Conservation (phyloP, 2,888 invertebrate species). For the Drosophila testacea region DNA sequence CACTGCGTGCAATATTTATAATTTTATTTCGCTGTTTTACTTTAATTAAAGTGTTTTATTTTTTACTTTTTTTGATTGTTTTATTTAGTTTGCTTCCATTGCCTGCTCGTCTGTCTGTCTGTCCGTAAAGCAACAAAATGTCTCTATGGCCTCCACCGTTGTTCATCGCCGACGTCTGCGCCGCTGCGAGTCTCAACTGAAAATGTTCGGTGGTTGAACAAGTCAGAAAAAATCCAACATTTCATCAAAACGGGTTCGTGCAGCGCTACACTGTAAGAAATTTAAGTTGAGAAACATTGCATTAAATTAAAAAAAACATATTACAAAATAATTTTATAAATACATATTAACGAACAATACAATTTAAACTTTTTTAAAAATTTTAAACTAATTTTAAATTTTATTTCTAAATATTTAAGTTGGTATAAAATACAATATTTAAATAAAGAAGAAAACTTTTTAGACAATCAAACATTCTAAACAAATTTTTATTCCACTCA, state of each 20-base stretch:
- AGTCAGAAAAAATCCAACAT: conserved; percentile 64
- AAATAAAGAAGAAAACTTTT: not conserved
- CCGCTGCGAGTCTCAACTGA: conserved; percentile 71
- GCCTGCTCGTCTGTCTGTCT: conserved; percentile 8
- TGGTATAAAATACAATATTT: not conserved
- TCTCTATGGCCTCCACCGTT: conserved; percentile 43
- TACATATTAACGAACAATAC: no score
- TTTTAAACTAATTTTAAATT: no score
- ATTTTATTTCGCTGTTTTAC: not conserved
- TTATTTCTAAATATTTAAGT: no score
- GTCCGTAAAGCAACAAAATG: conserved; percentile 16
- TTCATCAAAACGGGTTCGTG: conserved; percentile 58
- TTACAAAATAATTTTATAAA: not conserved
- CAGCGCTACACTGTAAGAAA: conserved; percentile 41
- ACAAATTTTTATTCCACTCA: no score
- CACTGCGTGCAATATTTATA: not conserved
- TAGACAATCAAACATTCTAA: not conserved
- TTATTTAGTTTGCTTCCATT: conserved; percentile 1
- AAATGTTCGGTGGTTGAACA: conserved; percentile 77
- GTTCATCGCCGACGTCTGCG: conserved; percentile 72
- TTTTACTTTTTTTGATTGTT: not conserved
- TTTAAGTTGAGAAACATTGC: not conserved
- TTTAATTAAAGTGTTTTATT: not conserved
- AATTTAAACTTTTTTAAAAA: no score
- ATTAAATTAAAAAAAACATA: not conserved